Percentiles rank a stretch among this genome's conserved stretches.
Conservation (phyloP, 2,888 invertebrate genomes). For the Drosophila dives region DNA sequence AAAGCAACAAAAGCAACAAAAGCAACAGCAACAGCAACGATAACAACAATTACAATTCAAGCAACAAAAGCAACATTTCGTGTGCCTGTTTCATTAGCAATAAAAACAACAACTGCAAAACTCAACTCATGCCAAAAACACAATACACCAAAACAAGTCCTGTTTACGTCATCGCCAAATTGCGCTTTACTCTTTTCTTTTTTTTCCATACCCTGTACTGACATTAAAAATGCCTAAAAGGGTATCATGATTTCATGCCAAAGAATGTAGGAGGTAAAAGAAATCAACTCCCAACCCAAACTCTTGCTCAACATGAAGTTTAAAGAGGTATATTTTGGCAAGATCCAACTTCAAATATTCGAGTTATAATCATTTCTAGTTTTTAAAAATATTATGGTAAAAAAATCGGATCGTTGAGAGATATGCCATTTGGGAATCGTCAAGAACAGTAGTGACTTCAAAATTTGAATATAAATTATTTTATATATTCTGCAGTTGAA, state of each 20-base stretch:
- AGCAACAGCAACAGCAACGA: constrained; percentile 33
- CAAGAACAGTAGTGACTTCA: neutral
- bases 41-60: constrained; percentile 27
- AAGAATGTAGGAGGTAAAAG: neutral
- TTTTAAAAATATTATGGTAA: neutral
- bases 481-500: neutral
- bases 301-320: neutral
- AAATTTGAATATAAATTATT: too few species aligned
- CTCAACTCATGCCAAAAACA: constrained; percentile 3
- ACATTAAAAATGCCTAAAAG: neutral
- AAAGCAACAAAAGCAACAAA: constrained; percentile 48
- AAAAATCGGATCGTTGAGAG: neutral
- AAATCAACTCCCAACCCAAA: neutral
- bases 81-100: constrained; percentile 32
- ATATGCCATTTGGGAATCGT: neutral
- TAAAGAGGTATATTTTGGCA: neutral
- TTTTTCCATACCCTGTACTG: neutral
- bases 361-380: neutral
- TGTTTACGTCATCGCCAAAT: constrained; percentile 77
- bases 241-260: neutral
- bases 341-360: neutral
- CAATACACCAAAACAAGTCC: constrained; percentile 35
- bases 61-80: constrained; percentile 30
- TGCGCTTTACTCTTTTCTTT: constrained; percentile 61
- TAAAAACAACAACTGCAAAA: constrained; percentile 23